Percentiles rank a stretch among this genome's conserved stretches.
phyloP scores from a whole-genome alignment of 2,797 vertebrate species.

The Chrosomus eos region DNA sequence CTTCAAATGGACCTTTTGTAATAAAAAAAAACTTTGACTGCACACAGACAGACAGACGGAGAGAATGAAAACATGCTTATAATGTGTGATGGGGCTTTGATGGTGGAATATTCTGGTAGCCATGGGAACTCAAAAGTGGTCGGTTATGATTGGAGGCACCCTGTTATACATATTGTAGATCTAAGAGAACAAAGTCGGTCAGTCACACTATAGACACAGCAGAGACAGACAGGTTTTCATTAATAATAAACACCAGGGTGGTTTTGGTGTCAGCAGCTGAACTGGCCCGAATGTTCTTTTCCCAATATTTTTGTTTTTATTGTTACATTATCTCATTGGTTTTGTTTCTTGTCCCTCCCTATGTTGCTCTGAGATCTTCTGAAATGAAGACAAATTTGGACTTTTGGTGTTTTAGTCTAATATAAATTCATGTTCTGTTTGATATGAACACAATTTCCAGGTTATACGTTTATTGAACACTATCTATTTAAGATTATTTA shows the following conservation, averaged over 20 bases:
- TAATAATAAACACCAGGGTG: constrained; percentile 37
- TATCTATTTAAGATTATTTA: no score
- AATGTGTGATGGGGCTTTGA: constrained; percentile 27
- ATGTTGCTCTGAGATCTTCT: not conserved
- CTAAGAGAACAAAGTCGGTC: constrained; percentile 39
- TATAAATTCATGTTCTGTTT: not conserved
- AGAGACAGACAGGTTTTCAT: constrained; percentile 22
- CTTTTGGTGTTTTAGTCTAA: not conserved
- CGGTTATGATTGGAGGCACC: constrained; percentile 36
- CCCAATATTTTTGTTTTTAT: constrained; percentile 3
- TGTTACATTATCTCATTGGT: constrained; percentile 7
- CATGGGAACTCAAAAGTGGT: constrained; percentile 52
- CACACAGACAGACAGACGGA: constrained; percentile 4
- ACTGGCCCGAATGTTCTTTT: not conserved
- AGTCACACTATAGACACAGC: constrained; percentile 20
- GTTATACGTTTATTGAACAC: not conserved
- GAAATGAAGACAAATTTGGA: not conserved
- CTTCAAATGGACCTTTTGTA: constrained; percentile 35
- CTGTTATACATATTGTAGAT: constrained; percentile 44
- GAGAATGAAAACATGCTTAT: constrained; percentile 6
- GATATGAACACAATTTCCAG: not conserved
- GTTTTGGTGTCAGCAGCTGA: constrained; percentile 13
- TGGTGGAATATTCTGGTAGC: constrained; percentile 39
- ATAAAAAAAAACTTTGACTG: not conserved
- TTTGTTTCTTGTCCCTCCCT: not conserved